phyloP scores from a whole-genome alignment of 1,140 invertebrate genomes.

The Streblospio benedicti region DNA sequence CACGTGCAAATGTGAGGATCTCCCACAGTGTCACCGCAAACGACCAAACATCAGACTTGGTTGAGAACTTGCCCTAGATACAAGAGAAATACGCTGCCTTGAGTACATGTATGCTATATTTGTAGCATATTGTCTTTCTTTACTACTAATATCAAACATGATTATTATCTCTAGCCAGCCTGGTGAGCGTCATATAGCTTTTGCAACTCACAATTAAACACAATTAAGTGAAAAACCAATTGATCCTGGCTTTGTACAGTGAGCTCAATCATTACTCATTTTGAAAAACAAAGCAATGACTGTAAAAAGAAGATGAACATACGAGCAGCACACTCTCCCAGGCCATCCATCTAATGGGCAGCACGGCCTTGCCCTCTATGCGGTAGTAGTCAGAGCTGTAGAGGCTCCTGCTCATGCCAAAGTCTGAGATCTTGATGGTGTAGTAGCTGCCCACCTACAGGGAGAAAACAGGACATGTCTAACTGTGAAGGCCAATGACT shows the following conservation, averaged over 20 bases:
- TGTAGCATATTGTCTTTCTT: background rate
- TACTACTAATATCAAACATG: background rate
- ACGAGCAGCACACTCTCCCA: constrained; percentile 77
- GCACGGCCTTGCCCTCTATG: constrained; percentile 66
- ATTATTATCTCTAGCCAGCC: background rate
- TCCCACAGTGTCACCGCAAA: constrained; percentile 86
- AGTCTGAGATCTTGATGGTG: constrained; percentile 82
- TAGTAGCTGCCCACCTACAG: constrained; percentile 75
- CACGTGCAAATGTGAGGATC: constrained; percentile 71
- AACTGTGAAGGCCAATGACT: too few relatives aligned
- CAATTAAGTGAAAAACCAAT: background rate
- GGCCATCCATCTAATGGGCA: constrained; percentile 82
- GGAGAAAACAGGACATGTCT: too few relatives aligned
- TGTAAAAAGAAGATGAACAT: constrained; percentile 36
- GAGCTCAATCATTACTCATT: constrained; percentile 24
- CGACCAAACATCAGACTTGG: constrained; percentile 79
- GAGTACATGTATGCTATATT: background rate
- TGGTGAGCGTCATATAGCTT: background rate
- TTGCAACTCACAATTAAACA: background rate
- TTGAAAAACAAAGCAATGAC: constrained; percentile 17
- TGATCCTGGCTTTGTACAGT: background rate
- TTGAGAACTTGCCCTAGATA: constrained; percentile 63
- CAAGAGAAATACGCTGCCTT: constrained; percentile 1
- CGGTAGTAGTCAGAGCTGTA: constrained; percentile 63
- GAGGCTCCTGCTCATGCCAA: constrained; percentile 77